Percentiles rank a stretch among this genome's conserved stretches.
Conservation (phyloP, 1,140 invertebrate species). For the Cherax quadricarinatus region DNA sequence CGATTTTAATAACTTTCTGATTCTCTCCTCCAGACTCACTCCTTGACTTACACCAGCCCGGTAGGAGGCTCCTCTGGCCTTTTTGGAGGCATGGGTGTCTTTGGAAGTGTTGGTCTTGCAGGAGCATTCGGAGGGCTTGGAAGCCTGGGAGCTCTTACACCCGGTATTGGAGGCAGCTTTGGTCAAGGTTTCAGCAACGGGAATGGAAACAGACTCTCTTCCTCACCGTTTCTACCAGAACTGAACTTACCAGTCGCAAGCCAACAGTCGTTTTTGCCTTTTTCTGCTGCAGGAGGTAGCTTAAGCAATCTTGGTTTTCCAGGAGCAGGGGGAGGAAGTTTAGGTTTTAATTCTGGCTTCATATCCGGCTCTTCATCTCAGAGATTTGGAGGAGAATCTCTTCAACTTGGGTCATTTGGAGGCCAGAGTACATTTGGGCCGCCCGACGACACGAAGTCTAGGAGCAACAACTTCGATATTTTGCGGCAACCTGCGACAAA, state of each 20-base stretch:
- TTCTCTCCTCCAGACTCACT: not conserved
- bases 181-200: not conserved
- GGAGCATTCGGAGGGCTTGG: not conserved
- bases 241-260: too few species aligned
- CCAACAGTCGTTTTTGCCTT: not conserved
- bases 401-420: constrained; percentile 8
- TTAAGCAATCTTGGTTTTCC: not conserved
- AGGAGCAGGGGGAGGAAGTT: too few species aligned
- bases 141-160: not conserved
- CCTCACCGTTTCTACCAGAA: not conserved
- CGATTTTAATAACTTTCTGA: not conserved
- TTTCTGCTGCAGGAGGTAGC: not conserved
- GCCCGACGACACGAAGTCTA: not conserved
- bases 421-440: not conserved
- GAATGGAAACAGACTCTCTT: not conserved
- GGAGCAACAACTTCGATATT: constrained; percentile 6
- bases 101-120: not conserved
- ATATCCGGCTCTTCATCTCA: not conserved
- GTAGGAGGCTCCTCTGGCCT: not conserved
- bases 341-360: not conserved
- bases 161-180: not conserved
- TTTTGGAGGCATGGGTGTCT: not conserved
- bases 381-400: not conserved
- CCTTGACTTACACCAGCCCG: not conserved
- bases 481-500: not conserved